These are phyloP conservation scores for Leptura quadrifasciata DNA, from an alignment of 2,888 invertebrate genomes.

Conservation along the genomic window DNA sequence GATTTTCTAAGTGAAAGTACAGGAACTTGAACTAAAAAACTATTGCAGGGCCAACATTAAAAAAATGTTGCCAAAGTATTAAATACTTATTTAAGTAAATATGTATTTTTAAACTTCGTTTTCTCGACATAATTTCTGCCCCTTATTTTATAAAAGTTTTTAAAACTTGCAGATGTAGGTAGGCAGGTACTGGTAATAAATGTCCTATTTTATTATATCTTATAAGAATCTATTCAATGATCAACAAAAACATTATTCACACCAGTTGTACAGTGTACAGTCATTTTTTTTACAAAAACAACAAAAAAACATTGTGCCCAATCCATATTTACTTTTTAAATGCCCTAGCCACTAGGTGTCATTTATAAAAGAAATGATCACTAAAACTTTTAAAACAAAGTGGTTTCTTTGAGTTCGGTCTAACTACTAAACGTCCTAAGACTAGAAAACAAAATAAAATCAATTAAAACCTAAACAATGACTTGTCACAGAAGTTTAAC, in stretches of 20 bases:
- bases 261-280: neutral
- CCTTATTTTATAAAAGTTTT: neutral
- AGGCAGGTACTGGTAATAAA: too few relatives aligned
- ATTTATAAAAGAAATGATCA: neutral
- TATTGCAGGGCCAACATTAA: too few relatives aligned
- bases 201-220: too few relatives aligned
- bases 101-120: neutral
- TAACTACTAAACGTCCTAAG: neutral
- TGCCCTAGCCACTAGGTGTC: too few relatives aligned
- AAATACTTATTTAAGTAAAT: neutral
- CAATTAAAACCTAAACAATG: constrained; percentile 46
- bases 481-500: constrained; percentile 41
- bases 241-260: neutral
- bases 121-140: neutral
- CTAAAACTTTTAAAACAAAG: neutral
- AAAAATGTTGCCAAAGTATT: too few relatives aligned
- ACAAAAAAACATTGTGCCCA: neutral
- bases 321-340: neutral
- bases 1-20: neutral
- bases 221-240: neutral
- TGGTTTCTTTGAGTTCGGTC: neutral
- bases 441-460: neutral
- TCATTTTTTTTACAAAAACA: neutral
- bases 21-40: neutral
- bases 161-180: neutral